Conservation (phyloP, 2,888 invertebrate species). For the Pyrocoelia pectoralis region DNA sequence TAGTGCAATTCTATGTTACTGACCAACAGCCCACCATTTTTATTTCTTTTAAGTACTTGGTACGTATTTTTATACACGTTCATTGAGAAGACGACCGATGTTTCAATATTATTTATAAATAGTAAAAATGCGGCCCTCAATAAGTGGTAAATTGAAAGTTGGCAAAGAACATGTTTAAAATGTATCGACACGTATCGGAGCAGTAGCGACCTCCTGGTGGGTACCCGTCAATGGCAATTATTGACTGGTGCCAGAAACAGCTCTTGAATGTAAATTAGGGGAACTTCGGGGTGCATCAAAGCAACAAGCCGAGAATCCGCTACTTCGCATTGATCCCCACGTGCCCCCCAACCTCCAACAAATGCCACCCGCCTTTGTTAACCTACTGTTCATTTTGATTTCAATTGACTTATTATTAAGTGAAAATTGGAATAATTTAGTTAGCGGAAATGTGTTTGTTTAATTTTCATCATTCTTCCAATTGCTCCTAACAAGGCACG, state of each 20-base stretch:
- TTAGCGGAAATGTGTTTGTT: slow-evolving; percentile 32
- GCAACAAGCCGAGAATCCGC: slow-evolving; percentile 51
- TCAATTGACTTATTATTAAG: slow-evolving; percentile 49
- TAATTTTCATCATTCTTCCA: slow-evolving; percentile 7
- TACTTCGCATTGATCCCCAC: slow-evolving; percentile 40
- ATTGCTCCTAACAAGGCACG: too few species aligned
- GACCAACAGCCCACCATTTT: slow-evolving; percentile 19
- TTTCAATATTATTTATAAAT: neutral
- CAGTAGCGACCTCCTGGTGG: slow-evolving; percentile 41
- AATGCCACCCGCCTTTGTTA: slow-evolving; percentile 34
- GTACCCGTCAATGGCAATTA: slow-evolving; percentile 48
- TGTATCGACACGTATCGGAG: slow-evolving; percentile 34
- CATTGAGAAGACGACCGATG: neutral
- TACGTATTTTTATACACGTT: neutral
- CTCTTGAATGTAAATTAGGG: slow-evolving; percentile 53
- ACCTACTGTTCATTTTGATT: slow-evolving; percentile 49
- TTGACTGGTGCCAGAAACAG: slow-evolving; percentile 52
- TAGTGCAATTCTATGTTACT: slow-evolving; percentile 49
- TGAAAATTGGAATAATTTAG: slow-evolving; percentile 44
- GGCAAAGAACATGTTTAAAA: slow-evolving; percentile 27
- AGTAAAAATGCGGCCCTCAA: neutral
- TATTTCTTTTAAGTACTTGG: neutral
- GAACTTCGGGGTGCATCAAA: slow-evolving; percentile 52
- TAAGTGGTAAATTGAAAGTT: slow-evolving; percentile 7
- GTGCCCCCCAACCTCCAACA: slow-evolving; percentile 13